phyloP scores from a whole-genome alignment of 2,888 invertebrate genomes.

The Tenthredo livida region DNA sequence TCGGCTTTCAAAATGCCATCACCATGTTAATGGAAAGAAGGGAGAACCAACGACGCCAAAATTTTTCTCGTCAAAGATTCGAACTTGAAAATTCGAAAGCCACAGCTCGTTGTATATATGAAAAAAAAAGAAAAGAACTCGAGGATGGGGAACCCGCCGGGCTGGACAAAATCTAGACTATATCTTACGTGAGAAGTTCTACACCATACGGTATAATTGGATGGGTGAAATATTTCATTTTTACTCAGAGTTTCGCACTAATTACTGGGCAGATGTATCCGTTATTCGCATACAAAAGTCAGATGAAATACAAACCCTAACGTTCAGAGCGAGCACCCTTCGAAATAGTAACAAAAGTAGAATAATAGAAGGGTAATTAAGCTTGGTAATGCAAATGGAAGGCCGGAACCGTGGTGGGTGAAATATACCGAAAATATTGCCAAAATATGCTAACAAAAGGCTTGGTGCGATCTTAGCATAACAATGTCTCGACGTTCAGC shows the following conservation, averaged over 20 bases:
- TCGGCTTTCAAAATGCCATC: constrained; percentile 49
- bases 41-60: background rate
- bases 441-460: constrained; percentile 73
- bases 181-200: background rate
- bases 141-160: background rate
- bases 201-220: background rate
- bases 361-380: constrained; percentile 67
- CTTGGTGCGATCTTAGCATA: constrained; percentile 72
- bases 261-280: constrained; percentile 33
- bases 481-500: constrained; percentile 72
- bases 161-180: background rate
- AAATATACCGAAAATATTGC: constrained; percentile 68
- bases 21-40: constrained; percentile 40
- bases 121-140: background rate
- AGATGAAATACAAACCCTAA: constrained; percentile 6
- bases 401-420: constrained; percentile 50
- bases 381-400: constrained; percentile 67
- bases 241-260: background rate
- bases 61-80: background rate
- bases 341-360: constrained; percentile 53
- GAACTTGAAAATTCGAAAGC: constrained; percentile 10
- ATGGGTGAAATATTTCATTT: background rate
- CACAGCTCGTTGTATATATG: background rate
- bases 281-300: constrained; percentile 6
- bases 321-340: constrained; percentile 25